Percentiles rank a stretch among this genome's conserved stretches.
Conservation (phyloP, 2,888 invertebrate species). For the Drosophila planitibia region DNA sequence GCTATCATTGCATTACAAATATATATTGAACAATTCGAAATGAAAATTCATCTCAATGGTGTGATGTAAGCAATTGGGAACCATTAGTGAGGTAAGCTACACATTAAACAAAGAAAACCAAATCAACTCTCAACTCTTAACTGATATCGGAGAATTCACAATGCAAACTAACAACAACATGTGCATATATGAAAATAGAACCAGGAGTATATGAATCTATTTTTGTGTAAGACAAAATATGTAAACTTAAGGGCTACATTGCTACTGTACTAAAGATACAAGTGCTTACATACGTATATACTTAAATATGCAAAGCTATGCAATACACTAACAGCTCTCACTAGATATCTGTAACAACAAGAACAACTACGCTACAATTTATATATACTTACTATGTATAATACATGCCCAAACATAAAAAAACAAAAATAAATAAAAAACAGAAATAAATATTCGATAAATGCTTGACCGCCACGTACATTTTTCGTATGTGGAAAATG, state of each 20-base stretch:
- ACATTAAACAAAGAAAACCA: constrained; percentile 84
- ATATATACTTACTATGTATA: constrained; percentile 26
- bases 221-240: constrained; percentile 19
- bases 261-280: constrained; percentile 35
- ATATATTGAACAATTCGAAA: constrained; percentile 58
- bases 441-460: constrained; percentile 31
- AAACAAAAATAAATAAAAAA: constrained; percentile 24
- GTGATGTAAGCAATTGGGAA: constrained; percentile 86
- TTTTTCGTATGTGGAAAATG: constrained; percentile 24
- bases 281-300: constrained; percentile 31
- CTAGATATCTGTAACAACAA: constrained; percentile 44
- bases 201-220: constrained; percentile 18
- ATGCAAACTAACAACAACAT: constrained; percentile 19
- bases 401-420: constrained; percentile 21
- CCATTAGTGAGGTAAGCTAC: constrained; percentile 86
- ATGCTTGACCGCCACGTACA: constrained; percentile 36
- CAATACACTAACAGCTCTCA: constrained; percentile 30
- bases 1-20: constrained; percentile 77
- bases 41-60: constrained; percentile 84
- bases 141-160: constrained; percentile 18
- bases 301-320: constrained; percentile 23
- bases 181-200: constrained; percentile 19
- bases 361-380: constrained; percentile 54
- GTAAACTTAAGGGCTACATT: constrained; percentile 21
- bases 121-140: constrained; percentile 32